Evolutionary conservation across 2,113 vertebrate species (phyloP), one percentile per base, ranked within the genome.

Genomic region (Tachysurus fulvidraco): DNA sequence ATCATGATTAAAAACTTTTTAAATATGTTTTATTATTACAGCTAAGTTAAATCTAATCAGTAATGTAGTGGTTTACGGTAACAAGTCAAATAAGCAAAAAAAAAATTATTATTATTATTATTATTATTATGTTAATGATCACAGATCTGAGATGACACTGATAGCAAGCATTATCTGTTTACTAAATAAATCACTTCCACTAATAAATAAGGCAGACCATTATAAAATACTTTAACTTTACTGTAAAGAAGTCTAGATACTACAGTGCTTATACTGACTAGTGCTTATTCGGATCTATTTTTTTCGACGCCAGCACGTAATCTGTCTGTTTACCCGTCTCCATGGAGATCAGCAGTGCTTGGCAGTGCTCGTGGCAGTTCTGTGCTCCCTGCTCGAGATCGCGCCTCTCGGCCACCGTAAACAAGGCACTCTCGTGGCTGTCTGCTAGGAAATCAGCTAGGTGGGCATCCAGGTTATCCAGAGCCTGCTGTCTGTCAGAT

Each of bases 361-460:
- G 95, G 91, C 96, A 97, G 91, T 96, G 96, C 84, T 96, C 93
- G 91, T 95, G 97, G 88, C 96, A 96, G 76, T 95, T 74, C 65
- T 96, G 95, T 4, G 97, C 96, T 1, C 98, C 97, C 88, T 92
- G 93, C 93, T 99, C 96, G 85, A 99, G 91, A 82, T 95, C 95
- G 73, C 95, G 92, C 17, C 95, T 94, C 21, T 99, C 98, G 0
- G 94, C 91, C 21, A 96, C 87, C 0, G 96, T 96, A 94, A 99
- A 99, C 77, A 98, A 92, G 25, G 95, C 87, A 0, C 97, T 98
- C 91, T 99, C 97, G 0, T 93, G 94, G 91, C 97, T 98, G 91
- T 99, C 98, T 16, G 95, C 94, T 86, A 97, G 93, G 82, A 99
- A 99, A 93, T 99, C 98, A 11, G 96, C 91, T 2, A 95, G 93